Percentiles rank a stretch among this genome's conserved stretches.
These are phyloP conservation scores for Dendrocincla fuliginosa DNA, from an alignment of 2,797 vertebrate genomes.

Conservation along the genomic window DNA sequence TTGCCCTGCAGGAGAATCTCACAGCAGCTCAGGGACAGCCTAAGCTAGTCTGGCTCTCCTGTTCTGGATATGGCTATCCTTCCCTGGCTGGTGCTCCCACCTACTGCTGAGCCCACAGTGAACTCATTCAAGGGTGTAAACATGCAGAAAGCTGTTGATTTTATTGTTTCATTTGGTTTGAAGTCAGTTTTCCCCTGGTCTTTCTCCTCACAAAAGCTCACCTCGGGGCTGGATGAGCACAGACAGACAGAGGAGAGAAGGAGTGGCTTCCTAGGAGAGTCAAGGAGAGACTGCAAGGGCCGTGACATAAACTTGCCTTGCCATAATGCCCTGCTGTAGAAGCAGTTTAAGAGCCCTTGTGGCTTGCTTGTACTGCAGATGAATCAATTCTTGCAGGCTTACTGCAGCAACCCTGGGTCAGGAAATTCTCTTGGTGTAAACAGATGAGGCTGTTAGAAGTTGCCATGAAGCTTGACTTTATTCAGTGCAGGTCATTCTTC, in stretches of 20 bases:
- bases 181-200: neutral
- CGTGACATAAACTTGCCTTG: neutral
- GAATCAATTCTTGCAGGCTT: neutral
- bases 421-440: neutral
- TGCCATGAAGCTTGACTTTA: neutral
- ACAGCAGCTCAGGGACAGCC: neutral
- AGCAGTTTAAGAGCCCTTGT: neutral
- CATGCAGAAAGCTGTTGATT: neutral
- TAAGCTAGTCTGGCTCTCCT: neutral
- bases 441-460: neutral
- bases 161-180: neutral
- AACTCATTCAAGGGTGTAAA: neutral
- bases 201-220: neutral
- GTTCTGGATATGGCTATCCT: neutral
- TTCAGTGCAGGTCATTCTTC: neutral
- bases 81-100: neutral
- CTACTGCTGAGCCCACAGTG: neutral
- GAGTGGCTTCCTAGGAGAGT: neutral
- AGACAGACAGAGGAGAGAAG: neutral
- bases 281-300: neutral
- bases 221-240: rapidly evolving
- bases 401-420: neutral
- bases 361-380: neutral
- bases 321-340: neutral
- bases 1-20: neutral